A percentile compares a stretch with the other conserved stretches of the same genome.
Conservation (phyloP, 2,888 invertebrate genomes). For the Platycheirus rosarum region DNA sequence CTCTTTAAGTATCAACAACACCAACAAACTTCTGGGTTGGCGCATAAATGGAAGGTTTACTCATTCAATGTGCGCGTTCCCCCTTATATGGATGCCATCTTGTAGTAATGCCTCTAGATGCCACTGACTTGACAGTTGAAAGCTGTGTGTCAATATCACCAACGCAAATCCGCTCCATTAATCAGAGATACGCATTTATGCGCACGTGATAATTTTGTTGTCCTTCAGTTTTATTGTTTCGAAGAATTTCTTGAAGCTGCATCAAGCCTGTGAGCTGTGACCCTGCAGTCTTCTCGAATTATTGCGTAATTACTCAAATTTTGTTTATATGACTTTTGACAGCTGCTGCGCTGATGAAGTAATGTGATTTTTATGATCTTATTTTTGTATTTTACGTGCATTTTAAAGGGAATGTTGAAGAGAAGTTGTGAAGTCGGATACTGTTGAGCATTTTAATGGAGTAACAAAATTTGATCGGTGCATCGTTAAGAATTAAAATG, state of each 20-base stretch:
- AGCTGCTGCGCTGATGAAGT: neutral
- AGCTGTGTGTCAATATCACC: slow-evolving; percentile 50
- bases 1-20: slow-evolving; percentile 26
- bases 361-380: neutral
- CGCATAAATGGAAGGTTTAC: neutral
- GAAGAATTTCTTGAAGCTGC: slow-evolving; percentile 20
- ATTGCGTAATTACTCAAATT: slow-evolving; percentile 24
- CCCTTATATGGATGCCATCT: slow-evolving; percentile 10
- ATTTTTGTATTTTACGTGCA: neutral
- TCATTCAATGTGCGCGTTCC: slow-evolving; percentile 35
- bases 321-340: slow-evolving; percentile 19
- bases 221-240: slow-evolving; percentile 41
- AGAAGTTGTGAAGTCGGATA: neutral
- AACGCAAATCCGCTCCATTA: slow-evolving; percentile 61
- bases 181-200: slow-evolving; percentile 68
- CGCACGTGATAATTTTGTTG: slow-evolving; percentile 53
- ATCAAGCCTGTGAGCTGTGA: slow-evolving; percentile 8
- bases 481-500: too few relatives aligned
- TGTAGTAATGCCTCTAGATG: neutral
- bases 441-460: neutral
- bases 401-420: neutral
- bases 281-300: slow-evolving; percentile 10
- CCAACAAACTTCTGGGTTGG: neutral
- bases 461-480: too few relatives aligned
- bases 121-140: slow-evolving; percentile 10